Conservation (phyloP, 2,113 vertebrate species). For the Gnathonemus longibarbis region DNA sequence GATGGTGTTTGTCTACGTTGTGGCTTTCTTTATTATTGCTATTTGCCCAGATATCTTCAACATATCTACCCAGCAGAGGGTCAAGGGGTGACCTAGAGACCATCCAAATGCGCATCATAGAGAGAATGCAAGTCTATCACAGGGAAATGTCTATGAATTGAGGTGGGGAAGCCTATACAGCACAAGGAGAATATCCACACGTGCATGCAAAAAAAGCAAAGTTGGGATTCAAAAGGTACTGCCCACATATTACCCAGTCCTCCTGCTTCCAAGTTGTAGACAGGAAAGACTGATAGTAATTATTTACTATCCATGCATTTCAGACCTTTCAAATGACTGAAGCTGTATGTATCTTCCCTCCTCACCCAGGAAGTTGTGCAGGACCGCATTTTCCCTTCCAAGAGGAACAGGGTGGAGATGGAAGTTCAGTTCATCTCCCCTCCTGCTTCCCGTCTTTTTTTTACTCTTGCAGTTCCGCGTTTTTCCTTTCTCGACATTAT, state of each 20-base stretch:
- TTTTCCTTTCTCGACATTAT: background rate
- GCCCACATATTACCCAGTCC: too few relatives aligned
- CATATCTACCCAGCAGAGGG: background rate
- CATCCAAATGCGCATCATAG: background rate
- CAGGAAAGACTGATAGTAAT: background rate
- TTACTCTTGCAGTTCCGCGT: background rate
- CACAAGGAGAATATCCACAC: background rate
- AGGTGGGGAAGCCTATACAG: background rate
- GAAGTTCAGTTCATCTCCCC: background rate
- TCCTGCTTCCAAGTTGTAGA: background rate
- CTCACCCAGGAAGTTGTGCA: background rate
- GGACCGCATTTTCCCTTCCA: background rate
- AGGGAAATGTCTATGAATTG: background rate
- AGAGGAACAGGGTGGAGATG: background rate
- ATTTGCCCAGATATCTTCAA: background rate
- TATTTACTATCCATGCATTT: background rate
- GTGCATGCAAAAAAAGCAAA: background rate
- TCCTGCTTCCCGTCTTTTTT: background rate
- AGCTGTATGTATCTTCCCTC: background rate
- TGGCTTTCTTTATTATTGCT: background rate
- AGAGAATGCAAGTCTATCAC: background rate
- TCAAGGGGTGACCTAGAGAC: background rate
- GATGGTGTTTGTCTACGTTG: background rate
- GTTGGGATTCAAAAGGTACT: background rate
- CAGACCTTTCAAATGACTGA: background rate